phyloP scores from a whole-genome alignment of 1,140 invertebrate genomes.

The Hormaphis cornu region DNA sequence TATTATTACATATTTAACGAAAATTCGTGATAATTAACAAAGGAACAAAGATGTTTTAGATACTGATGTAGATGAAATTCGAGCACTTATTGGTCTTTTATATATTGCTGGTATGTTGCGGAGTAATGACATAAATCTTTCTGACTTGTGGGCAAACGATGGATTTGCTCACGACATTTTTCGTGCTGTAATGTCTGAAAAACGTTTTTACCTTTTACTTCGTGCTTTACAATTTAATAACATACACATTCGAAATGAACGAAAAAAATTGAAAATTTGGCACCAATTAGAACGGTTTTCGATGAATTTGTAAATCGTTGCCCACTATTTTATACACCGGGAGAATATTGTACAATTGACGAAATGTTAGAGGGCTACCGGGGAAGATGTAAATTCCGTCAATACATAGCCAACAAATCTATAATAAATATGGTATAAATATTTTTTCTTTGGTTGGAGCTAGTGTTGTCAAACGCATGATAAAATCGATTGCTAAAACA shows the following conservation, averaged over 20 bases:
- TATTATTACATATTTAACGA: slow-evolving; percentile 19
- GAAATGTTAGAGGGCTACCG: slow-evolving; percentile 42
- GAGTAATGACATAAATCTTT: slow-evolving; percentile 34
- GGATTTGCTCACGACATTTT: slow-evolving; percentile 36
- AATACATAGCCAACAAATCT: slow-evolving; percentile 44
- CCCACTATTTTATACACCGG: slow-evolving; percentile 36
- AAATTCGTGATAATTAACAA: slow-evolving; percentile 11
- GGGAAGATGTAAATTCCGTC: slow-evolving; percentile 41
- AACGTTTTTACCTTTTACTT: slow-evolving; percentile 38
- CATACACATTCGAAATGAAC: slow-evolving; percentile 35
- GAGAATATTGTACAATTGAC: slow-evolving; percentile 41
- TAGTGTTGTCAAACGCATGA: slow-evolving; percentile 39
- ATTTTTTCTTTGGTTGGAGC: slow-evolving; percentile 40
- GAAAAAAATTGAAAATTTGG: slow-evolving; percentile 39
- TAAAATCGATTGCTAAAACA: slow-evolving; percentile 35
- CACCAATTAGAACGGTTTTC: slow-evolving; percentile 39
- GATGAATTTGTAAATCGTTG: slow-evolving; percentile 39
- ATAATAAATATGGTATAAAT: slow-evolving; percentile 45
- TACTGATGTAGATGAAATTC: slow-evolving; percentile 33
- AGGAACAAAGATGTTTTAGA: slow-evolving; percentile 26
- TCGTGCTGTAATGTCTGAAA: slow-evolving; percentile 35
- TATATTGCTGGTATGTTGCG: slow-evolving; percentile 38
- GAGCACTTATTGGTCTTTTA: slow-evolving; percentile 25
- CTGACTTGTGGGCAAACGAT: slow-evolving; percentile 39
- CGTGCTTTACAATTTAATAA: slow-evolving; percentile 40